A percentile compares a stretch with the other conserved stretches of the same genome.
phyloP scores from a whole-genome alignment of 2,888 invertebrate species.

The Leucania comma region DNA sequence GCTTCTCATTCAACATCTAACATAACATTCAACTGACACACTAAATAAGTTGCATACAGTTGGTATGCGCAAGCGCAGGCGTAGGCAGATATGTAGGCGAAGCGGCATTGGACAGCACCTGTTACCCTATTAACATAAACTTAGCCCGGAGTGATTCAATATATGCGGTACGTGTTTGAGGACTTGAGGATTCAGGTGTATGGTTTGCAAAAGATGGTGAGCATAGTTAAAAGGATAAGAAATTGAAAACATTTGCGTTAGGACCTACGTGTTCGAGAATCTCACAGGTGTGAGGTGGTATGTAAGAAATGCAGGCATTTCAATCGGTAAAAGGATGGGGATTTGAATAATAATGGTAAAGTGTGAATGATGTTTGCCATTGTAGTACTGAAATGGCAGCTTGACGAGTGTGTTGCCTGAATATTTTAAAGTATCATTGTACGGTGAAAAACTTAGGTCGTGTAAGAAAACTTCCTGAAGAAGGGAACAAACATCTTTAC shows the following conservation, averaged over 20 bases:
- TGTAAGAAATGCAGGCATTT: slow-evolving; percentile 1
- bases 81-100: slow-evolving; percentile 56
- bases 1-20: slow-evolving; percentile 10
- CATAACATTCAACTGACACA: slow-evolving; percentile 10
- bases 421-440: not conserved
- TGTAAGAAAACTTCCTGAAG: too few relatives aligned
- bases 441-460: not conserved
- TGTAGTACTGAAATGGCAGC: not conserved
- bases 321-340: not conserved
- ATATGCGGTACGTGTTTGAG: slow-evolving; percentile 13
- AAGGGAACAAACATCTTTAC: too few relatives aligned
- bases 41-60: slow-evolving; percentile 37
- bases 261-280: slow-evolving; percentile 1
- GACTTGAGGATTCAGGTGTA: not conserved
- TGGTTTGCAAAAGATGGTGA: not conserved
- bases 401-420: too few relatives aligned
- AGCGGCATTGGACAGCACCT: slow-evolving; percentile 51
- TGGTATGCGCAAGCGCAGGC: slow-evolving; percentile 43
- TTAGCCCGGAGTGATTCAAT: slow-evolving; percentile 21
- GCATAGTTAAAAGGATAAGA: not conserved
- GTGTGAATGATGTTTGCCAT: not conserved
- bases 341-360: slow-evolving; percentile 5
- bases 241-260: too few relatives aligned
- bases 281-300: not conserved
- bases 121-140: slow-evolving; percentile 42